Conservation (phyloP, 2,113 vertebrate genomes). For the Hippoglossus stenolepis region DNA sequence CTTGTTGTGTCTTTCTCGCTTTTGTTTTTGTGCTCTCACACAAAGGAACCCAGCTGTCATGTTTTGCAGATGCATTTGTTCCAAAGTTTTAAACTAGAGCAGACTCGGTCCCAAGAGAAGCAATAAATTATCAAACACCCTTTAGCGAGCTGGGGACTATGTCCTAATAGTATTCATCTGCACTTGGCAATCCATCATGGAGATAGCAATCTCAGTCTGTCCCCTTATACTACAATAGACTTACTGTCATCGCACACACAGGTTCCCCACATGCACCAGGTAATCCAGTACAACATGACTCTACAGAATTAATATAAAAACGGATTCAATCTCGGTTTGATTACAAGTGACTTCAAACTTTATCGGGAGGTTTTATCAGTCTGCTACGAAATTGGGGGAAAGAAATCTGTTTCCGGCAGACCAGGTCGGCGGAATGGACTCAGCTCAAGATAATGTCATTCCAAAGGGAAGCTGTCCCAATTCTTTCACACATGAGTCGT, state of each 20-base stretch:
- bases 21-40: not conserved
- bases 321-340: conserved; percentile 31
- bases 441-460: conserved; percentile 65
- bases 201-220: conserved; percentile 77
- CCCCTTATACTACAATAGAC: conserved; percentile 46
- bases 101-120: conserved; percentile 60
- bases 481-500: conserved; percentile 48
- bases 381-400: not conserved
- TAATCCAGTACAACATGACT: conserved; percentile 3
- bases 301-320: conserved; percentile 17
- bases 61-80: conserved; percentile 46
- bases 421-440: conserved; percentile 37
- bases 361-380: conserved; percentile 51
- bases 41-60: conserved; percentile 13
- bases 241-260: conserved; percentile 32
- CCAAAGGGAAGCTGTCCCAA: conserved; percentile 37
- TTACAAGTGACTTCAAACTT: conserved; percentile 38
- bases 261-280: conserved; percentile 19
- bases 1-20: not conserved
- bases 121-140: conserved; percentile 62
- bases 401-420: conserved; percentile 32
- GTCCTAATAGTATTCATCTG: conserved; percentile 71
- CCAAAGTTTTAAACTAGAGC: conserved; percentile 65
- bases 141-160: conserved; percentile 52
- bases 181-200: conserved; percentile 80